phyloP scores from a whole-genome alignment of 2,113 vertebrate species.

The Capreolus pygargus region DNA sequence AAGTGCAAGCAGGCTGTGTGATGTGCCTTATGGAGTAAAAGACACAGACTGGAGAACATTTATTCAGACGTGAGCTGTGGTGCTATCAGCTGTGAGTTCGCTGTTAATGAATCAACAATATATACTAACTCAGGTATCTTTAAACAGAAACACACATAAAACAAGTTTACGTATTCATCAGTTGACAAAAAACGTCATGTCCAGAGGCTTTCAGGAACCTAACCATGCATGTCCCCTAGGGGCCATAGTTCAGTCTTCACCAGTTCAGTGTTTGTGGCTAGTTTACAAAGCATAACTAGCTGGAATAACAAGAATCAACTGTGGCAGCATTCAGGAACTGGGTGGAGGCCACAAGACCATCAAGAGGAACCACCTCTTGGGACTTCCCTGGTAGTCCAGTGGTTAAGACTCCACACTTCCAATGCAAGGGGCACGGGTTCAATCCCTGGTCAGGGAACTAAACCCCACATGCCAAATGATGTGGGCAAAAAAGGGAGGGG shows the following conservation, averaged over 20 bases:
- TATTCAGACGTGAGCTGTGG: not conserved
- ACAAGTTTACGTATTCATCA: not conserved
- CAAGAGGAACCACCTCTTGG: not conserved
- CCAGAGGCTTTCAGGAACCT: not conserved
- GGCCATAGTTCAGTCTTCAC: fast-evolving
- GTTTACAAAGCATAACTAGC: not conserved
- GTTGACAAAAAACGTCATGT: not conserved
- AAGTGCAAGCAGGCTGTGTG: not conserved
- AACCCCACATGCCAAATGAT: not conserved
- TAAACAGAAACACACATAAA: not conserved
- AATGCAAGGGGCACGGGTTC: not conserved
- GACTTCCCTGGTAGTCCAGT: not conserved
- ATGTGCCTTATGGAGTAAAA: not conserved
- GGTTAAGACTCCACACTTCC: not conserved
- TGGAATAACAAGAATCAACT: not conserved
- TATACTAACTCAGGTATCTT: not conserved
- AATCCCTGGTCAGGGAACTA: not conserved
- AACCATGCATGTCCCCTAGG: not conserved
- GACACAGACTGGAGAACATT: fast-evolving
- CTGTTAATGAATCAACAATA: not conserved
- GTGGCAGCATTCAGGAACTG: not conserved
- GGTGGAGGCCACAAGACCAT: not conserved
- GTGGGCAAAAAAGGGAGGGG: not conserved
- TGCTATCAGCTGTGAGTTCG: fast-evolving
- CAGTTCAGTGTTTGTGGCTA: not conserved